Percentiles rank a stretch among this genome's conserved stretches.
Evolutionary conservation across 2,888 invertebrate species (phyloP).

Genomic region (Synergus gifuensis): DNA sequence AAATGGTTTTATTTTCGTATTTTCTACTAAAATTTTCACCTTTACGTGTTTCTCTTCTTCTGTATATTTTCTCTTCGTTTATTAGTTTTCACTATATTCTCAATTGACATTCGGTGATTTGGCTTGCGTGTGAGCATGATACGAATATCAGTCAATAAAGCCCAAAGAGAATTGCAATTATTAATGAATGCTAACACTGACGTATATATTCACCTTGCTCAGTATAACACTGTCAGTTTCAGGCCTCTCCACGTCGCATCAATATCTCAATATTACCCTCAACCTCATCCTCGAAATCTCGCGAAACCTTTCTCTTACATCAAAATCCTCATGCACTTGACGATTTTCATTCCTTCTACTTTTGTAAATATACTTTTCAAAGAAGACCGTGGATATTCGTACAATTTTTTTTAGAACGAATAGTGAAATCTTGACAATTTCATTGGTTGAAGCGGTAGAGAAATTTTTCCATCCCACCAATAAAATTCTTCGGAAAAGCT

Average conservation of each 20-base stretch:
- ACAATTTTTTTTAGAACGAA: no score
- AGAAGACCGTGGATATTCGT: no score
- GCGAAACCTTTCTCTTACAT: not conserved
- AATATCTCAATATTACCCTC: conserved; percentile 57
- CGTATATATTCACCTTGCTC: conserved; percentile 78
- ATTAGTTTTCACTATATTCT: conserved; percentile 43
- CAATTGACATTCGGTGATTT: conserved; percentile 55
- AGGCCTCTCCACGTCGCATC: conserved; percentile 65
- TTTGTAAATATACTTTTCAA: not conserved
- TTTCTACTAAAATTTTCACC: conserved; percentile 9
- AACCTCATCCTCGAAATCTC: conserved; percentile 49
- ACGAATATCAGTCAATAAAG: conserved; percentile 48
- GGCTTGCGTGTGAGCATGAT: conserved; percentile 44
- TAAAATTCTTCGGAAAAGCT: no score
- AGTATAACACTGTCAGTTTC: conserved; percentile 78
- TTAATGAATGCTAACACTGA: conserved; percentile 74
- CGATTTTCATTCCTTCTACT: not conserved
- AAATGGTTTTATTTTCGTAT: conserved; percentile 10
- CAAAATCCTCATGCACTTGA: not conserved
- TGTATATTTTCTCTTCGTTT: conserved; percentile 41
- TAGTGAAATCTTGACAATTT: no score
- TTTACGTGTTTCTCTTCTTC: conserved; percentile 19
- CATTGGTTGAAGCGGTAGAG: no score
- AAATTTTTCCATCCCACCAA: no score
- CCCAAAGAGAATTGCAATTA: conserved; percentile 52